phyloP scores from a whole-genome alignment of 1,140 invertebrate species.

The Sinonovacula constricta region DNA sequence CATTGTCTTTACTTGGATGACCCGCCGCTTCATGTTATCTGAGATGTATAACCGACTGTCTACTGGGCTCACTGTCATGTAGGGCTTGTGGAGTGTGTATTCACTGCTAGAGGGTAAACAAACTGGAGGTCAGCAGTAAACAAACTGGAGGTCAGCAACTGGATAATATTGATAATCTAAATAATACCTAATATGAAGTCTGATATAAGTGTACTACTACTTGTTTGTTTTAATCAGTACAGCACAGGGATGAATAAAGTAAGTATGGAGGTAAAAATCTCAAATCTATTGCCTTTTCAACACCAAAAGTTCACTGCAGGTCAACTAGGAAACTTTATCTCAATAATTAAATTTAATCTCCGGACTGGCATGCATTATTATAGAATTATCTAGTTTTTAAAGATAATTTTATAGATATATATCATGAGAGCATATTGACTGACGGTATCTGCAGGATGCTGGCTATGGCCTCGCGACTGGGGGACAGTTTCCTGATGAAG shows the following conservation, averaged over 20 bases:
- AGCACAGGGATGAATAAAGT: too few relatives aligned
- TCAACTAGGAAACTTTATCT: neutral
- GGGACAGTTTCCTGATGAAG: conserved; percentile 92
- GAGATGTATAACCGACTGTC: conserved; percentile 97
- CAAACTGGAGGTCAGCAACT: too few relatives aligned
- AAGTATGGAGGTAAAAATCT: too few relatives aligned
- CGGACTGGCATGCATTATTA: neutral
- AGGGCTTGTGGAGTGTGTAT: conserved; percentile 95
- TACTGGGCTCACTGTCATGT: conserved; percentile 94
- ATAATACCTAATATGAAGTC: too few relatives aligned
- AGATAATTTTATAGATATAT: too few relatives aligned
- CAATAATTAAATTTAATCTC: neutral
- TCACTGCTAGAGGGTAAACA: conserved; percentile 83
- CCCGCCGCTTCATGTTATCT: conserved; percentile 96
- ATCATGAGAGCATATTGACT: too few relatives aligned
- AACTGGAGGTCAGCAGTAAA: neutral
- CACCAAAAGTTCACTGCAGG: too few relatives aligned
- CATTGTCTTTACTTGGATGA: conserved; percentile 92
- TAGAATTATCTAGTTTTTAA: neutral
- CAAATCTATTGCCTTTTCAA: too few relatives aligned
- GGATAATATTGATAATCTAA: too few relatives aligned
- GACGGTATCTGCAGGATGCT: conserved; percentile 94
- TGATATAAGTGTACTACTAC: too few relatives aligned
- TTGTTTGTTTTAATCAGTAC: too few relatives aligned
- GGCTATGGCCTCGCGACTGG: conserved; percentile 84